phyloP scores from a whole-genome alignment of 2,113 vertebrate genomes.

The Euleptes europaea region DNA sequence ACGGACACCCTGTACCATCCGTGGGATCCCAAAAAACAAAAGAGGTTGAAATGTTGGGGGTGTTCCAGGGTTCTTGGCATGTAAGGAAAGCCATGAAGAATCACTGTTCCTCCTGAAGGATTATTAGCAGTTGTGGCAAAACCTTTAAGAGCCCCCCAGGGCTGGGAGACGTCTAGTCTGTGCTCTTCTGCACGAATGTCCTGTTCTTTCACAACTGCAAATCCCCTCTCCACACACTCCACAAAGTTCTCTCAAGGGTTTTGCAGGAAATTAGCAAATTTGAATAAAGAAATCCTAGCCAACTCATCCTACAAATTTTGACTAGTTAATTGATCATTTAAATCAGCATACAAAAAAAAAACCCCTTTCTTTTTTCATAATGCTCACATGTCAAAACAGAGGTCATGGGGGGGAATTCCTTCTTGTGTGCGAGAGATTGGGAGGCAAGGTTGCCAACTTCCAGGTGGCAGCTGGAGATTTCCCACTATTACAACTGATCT shows the following conservation, averaged over 20 bases:
- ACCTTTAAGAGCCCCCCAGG: not conserved
- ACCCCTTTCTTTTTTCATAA: too few relatives aligned
- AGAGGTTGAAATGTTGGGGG: not conserved
- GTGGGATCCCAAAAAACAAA: not conserved
- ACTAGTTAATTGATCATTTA: not conserved
- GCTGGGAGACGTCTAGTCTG: not conserved
- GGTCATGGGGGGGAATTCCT: too few relatives aligned
- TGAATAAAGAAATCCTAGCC: too few relatives aligned
- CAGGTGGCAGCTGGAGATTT: too few relatives aligned
- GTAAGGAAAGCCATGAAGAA: rapidly evolving
- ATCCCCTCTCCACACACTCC: too few relatives aligned
- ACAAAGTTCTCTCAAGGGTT: not conserved
- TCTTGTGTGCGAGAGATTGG: too few relatives aligned
- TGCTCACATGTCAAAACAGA: too few relatives aligned
- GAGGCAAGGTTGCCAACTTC: too few relatives aligned
- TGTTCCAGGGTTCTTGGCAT: rapidly evolving
- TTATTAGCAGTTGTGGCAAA: not conserved
- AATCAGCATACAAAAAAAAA: too few relatives aligned
- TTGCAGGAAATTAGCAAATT: not conserved
- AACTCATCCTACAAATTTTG: not conserved
- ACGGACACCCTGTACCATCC: not conserved
- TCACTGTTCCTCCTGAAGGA: conserved; percentile 2
- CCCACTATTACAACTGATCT: too few relatives aligned
- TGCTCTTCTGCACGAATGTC: not conserved
- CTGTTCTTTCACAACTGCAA: not conserved